Base-by-base conservation (phyloP, 2,888 invertebrate species). In the Hirtodrosophila confusa region DNA sequence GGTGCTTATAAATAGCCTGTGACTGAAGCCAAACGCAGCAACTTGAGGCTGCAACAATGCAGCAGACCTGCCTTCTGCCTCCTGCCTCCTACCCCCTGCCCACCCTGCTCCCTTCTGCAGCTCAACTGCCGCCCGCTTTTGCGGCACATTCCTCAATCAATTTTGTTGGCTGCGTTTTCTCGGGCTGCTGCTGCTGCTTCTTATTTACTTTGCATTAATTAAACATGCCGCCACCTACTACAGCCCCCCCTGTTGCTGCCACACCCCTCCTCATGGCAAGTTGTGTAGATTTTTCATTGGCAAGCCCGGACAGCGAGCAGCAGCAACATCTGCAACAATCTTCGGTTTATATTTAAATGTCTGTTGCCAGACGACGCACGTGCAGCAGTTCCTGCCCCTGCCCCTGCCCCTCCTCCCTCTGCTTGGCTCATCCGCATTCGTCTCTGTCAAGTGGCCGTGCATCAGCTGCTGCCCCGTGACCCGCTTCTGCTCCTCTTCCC, bases 121-220 rank as follows among this genome's bases (percentile, higher is more conserved):
- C 41, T 69, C 72, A 54, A 54, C 47, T 63, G 62, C 58, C 72
- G 58, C 78, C 78, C 78, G 75, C 75, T 65, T 17, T 69, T 88
- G 84, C 58, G 86, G 77, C 69, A 54, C 86, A 84, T 84, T 84
- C 84, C 75, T 86, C 84, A 84, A 84, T 84, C 84, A 84, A 84
- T 84, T 84, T 84, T 47, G 78, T 67, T 75, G 75, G 66, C 49
- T 85, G 58, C 74, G 50, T 62, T 47, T 33, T 45, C 58, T 62
- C 44, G 44, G 54, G 63, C 17, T 23, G 45, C 55, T 36, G 17
- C 11, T 51, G 62, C 55, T 70, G 71, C 82, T 84, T 84, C 80
- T 84, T 84, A 87, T 83, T 84, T 84, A 84, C 88, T 88, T 85
- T 84, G 84, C 88, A 84, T 84, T 86, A 84, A 84, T 84, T 84